Base-by-base conservation (phyloP, 2,113 vertebrate genomes). In the Tapirus terrestris region DNA sequence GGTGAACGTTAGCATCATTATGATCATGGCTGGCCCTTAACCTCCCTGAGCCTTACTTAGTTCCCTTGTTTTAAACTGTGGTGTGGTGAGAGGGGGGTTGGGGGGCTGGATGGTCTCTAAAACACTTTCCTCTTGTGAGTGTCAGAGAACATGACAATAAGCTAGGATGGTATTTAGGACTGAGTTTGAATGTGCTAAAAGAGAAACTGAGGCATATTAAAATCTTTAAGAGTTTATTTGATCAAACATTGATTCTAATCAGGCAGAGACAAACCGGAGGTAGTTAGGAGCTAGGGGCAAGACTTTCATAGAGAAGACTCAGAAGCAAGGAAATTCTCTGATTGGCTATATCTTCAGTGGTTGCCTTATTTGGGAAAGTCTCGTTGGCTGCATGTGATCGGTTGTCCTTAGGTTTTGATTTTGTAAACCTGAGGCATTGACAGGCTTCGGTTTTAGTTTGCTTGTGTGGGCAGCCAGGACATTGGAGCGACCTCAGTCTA, bases 11-110 rank as follows among this genome's bases (percentile, higher is more conserved):
- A 23, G 12, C 33, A 39, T 67, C 48, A 25, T 67, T 21, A 36
- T 58, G 21, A 81, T 68, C 4, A 25, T 53, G 39, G 6, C 27
- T 1, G 0, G n/a, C 33, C 31, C 21, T 88, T 56, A 31, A 3
- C 16, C 39, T 79, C 23, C 36, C 21, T 16, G 11, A 82, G 29
- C 18, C 75, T 77, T 43, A 12, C 75, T 77, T 43, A 12, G 39
- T 45, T 93, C 36, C 33, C 21, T 94, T 88, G 53, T 91, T 86
- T 81, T 51, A 81, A 92, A 86, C 27, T 73, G 72, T 14, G 18
- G 43, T 27, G 31, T 13, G 16, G 43, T 51, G 4, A 4, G 4
- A 31, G 58, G 1, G 18, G 2, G 4, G 2, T 39, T 67, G 21
- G 12, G 58, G 8, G 43, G 16, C 60, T 12, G 9, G 53, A 6